These are phyloP conservation scores for Andrena flavipes DNA, from an alignment of 2,888 invertebrate genomes.

Conservation along the genomic window DNA sequence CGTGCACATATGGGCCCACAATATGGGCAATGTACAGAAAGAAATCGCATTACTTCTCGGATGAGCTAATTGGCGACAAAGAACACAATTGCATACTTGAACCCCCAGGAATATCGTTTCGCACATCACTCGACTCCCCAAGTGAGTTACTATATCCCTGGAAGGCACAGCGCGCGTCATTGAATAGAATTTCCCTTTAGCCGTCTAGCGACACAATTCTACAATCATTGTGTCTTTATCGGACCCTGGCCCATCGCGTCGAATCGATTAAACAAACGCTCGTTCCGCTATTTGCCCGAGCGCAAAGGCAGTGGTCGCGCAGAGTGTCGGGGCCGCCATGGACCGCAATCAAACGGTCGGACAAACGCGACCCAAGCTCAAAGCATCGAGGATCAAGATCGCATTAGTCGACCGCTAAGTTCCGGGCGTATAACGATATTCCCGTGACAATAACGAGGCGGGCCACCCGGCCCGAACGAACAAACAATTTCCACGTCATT, in stretches of 20 bases:
- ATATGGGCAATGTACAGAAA: no score
- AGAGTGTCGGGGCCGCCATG: conserved; percentile 30
- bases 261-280: conserved; percentile 53
- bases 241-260: conserved; percentile 1
- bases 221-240: conserved; percentile 29
- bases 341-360: conserved; percentile 39
- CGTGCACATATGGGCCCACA: no score
- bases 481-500: conserved; percentile 63
- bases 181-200: not conserved
- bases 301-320: conserved; percentile 22
- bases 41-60: no score
- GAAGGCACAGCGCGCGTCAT: not conserved
- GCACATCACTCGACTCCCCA: not conserved
- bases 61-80: no score
- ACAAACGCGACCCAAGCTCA: conserved; percentile 46
- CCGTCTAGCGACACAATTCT: not conserved
- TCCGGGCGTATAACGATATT: conserved; percentile 58
- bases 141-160: not conserved
- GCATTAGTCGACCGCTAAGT: conserved; percentile 49
- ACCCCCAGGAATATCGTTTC: no score
- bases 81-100: no score
- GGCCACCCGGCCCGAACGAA: conserved; percentile 9
- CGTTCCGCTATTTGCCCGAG: conserved; percentile 7
- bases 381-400: conserved; percentile 60
- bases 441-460: conserved; percentile 50